These are phyloP conservation scores for Ormyrus rosae DNA, from an alignment of 2,888 invertebrate genomes.

Conservation along the genomic window DNA sequence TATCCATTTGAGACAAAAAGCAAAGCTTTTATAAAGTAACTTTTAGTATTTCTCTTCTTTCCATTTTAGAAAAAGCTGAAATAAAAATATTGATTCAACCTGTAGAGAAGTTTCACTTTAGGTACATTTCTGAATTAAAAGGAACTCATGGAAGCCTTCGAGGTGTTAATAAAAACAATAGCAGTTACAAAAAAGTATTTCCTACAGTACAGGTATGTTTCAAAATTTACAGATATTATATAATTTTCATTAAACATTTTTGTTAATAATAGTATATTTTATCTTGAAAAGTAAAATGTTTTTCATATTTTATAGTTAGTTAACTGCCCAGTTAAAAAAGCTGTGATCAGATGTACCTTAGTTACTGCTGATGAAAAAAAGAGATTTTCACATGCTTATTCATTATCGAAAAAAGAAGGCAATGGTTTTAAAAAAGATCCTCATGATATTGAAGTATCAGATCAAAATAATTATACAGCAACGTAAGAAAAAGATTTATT, in stretches of 20 bases:
- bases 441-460: slow-evolving; percentile 79
- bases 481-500: slow-evolving; percentile 76
- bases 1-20: no score
- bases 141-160: slow-evolving; percentile 86
- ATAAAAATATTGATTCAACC: slow-evolving; percentile 85
- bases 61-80: slow-evolving; percentile 58
- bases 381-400: slow-evolving; percentile 83
- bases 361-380: slow-evolving; percentile 80
- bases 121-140: slow-evolving; percentile 91
- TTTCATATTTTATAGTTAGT: slow-evolving; percentile 71
- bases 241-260: not conserved
- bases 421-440: slow-evolving; percentile 83
- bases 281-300: not conserved
- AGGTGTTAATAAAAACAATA: slow-evolving; percentile 78
- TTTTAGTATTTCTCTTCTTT: no score
- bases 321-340: slow-evolving; percentile 77
- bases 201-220: slow-evolving; percentile 84
- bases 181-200: slow-evolving; percentile 81
- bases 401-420: slow-evolving; percentile 81
- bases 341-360: slow-evolving; percentile 83
- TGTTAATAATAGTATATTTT: not conserved
- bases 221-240: not conserved
- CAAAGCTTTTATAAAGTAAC: not conserved
- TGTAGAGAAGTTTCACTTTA: slow-evolving; percentile 87
- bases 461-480: slow-evolving; percentile 80